Conservation (phyloP, 2,888 invertebrate genomes). For the Nymphalis urticae region DNA sequence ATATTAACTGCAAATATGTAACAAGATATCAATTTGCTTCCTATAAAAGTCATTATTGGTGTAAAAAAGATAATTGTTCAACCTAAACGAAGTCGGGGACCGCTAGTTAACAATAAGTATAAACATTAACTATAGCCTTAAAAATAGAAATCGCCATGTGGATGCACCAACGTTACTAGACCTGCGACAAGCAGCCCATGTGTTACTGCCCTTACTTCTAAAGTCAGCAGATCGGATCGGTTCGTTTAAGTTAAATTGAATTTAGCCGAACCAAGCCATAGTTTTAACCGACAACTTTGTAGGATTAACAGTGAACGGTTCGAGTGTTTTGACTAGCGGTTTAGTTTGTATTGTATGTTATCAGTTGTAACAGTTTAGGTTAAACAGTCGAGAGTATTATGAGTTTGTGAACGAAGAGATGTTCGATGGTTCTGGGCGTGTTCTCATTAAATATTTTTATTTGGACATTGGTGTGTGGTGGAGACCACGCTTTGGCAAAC, state of each 20-base stretch:
- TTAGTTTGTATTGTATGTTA: constrained; percentile 1
- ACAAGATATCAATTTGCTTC: too few relatives aligned
- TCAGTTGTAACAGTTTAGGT: neutral
- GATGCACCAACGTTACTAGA: too few relatives aligned
- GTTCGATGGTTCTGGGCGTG: neutral
- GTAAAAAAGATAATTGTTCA: too few relatives aligned
- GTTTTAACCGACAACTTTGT: constrained; percentile 31
- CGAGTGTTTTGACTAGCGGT: neutral
- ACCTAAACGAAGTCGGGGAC: too few relatives aligned
- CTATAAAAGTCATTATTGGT: too few relatives aligned
- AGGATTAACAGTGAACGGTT: constrained; percentile 5
- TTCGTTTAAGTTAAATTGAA: constrained; percentile 52
- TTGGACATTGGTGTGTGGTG: too few relatives aligned
- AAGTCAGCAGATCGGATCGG: constrained; percentile 27
- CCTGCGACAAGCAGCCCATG: neutral
- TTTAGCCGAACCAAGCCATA: constrained; percentile 35
- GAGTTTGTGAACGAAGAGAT: neutral
- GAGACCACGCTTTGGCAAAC: too few relatives aligned
- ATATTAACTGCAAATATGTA: too few relatives aligned
- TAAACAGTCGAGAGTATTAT: neutral
- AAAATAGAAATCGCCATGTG: too few relatives aligned
- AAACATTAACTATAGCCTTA: too few relatives aligned
- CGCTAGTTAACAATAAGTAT: too few relatives aligned
- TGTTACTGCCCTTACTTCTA: neutral
- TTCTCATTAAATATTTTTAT: too few relatives aligned